A percentile compares a stretch with the other conserved stretches of the same genome.
Conservation (phyloP, 2,797 vertebrate species). For the Myotis myotis region DNA sequence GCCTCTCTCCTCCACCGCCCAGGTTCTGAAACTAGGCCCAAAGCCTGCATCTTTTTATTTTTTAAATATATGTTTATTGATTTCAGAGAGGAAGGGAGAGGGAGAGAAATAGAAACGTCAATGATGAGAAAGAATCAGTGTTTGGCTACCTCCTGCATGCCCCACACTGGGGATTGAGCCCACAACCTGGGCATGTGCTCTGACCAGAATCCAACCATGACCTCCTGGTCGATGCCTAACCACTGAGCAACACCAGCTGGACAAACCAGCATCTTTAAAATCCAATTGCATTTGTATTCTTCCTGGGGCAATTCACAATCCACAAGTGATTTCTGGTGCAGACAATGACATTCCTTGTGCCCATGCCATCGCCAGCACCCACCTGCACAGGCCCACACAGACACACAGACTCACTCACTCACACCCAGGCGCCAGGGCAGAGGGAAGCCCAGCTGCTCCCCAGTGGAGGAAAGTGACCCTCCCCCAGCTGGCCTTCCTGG, state of each 20-base stretch:
- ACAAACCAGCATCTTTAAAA: background rate
- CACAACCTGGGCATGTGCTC: too few relatives aligned
- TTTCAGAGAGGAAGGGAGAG: too few relatives aligned
- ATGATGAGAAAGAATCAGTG: too few relatives aligned
- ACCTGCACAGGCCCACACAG: background rate
- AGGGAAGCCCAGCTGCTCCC: slow-evolving; percentile 11
- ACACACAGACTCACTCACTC: background rate
- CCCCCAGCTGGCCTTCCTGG: background rate
- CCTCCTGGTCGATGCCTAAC: too few relatives aligned
- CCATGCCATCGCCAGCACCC: background rate
- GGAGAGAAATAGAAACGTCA: too few relatives aligned
- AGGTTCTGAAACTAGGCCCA: background rate
- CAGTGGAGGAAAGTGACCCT: background rate
- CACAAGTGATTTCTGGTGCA: background rate
- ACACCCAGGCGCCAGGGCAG: background rate
- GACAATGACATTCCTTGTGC: background rate
- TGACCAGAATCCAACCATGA: too few relatives aligned
- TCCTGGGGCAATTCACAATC: background rate
- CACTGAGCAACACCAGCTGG: too few relatives aligned
- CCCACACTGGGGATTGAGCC: too few relatives aligned
- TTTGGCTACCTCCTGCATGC: too few relatives aligned
- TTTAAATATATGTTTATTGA: too few relatives aligned
- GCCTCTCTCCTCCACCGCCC: background rate
- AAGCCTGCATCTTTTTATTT: too few relatives aligned
- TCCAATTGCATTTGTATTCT: background rate